Evolutionary conservation across 2,888 invertebrate genomes (phyloP).

Genomic region (Apomyelois bistriatella): DNA sequence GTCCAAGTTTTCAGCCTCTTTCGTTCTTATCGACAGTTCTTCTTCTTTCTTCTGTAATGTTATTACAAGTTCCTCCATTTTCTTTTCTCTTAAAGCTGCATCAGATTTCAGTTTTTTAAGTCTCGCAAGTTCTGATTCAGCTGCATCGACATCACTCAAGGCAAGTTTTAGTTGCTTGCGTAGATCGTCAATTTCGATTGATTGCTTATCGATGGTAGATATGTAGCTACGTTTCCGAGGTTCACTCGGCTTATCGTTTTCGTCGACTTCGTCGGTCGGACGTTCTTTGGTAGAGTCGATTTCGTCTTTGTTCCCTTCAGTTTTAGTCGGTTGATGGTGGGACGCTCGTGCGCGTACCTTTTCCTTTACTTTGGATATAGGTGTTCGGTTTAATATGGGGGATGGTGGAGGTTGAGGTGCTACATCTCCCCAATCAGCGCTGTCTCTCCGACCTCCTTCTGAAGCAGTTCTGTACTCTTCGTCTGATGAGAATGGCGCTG

Average conservation of each 20-base stretch:
- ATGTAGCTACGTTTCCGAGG: conserved; percentile 74
- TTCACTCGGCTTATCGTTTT: conserved; percentile 72
- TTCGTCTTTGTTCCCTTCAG: conserved; percentile 78
- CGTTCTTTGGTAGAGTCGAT: conserved; percentile 74
- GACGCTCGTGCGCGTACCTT: conserved; percentile 78
- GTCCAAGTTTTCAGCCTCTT: conserved; percentile 84
- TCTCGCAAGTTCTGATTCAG: conserved; percentile 86
- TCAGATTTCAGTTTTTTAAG: conserved; percentile 85
- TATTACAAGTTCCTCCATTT: conserved; percentile 87
- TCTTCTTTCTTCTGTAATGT: conserved; percentile 89
- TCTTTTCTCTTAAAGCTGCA: conserved; percentile 84
- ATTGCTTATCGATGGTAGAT: conserved; percentile 82
- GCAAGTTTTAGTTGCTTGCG: conserved; percentile 84
- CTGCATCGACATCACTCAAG: conserved; percentile 80
- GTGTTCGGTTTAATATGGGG: conserved; percentile 81
- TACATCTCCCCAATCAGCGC: conserved; percentile 90
- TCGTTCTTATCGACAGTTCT: conserved; percentile 84
- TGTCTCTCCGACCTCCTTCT: conserved; percentile 89
- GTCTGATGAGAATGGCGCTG: conserved; percentile 89
- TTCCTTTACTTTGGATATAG: conserved; percentile 75
- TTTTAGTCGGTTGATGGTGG: conserved; percentile 72
- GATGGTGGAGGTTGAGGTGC: conserved; percentile 75
- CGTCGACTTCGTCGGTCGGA: conserved; percentile 54
- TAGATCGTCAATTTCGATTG: conserved; percentile 84
- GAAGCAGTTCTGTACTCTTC: conserved; percentile 94